A percentile compares a stretch with the other conserved stretches of the same genome.
These are phyloP conservation scores for Sipha flava DNA, from an alignment of 1,140 invertebrate species.

Conservation along the genomic window DNA sequence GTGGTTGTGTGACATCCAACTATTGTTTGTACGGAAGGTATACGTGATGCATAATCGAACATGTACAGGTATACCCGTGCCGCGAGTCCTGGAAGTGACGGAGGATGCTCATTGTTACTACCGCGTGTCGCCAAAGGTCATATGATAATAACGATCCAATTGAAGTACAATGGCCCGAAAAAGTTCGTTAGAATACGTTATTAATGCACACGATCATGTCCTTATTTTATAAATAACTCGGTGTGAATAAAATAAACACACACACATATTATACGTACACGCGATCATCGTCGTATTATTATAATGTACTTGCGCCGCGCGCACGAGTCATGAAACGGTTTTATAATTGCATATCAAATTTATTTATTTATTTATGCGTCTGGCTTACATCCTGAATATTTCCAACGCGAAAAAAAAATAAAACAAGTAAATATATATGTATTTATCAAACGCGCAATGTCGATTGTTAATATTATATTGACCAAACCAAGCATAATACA, in stretches of 20 bases:
- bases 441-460: not conserved
- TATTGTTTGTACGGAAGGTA: no score
- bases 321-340: not conserved
- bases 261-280: no score
- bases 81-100: no score
- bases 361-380: slow-evolving; percentile 15
- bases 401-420: not conserved
- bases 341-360: not conserved
- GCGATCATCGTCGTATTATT: no score
- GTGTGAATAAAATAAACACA: not conserved
- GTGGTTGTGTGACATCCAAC: no score
- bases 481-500: no score
- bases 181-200: not conserved
- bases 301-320: not conserved
- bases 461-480: not conserved
- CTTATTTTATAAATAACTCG: not conserved
- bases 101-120: no score
- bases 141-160: not conserved
- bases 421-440: not conserved
- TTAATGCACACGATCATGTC: no score
- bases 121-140: not conserved
- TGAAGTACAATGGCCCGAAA: not conserved
- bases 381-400: slow-evolving; percentile 8
- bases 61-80: no score
- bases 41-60: no score